Percentiles rank a stretch among this genome's conserved stretches.
Conservation (phyloP, 2,113 vertebrate species). For the Scortum barcoo region DNA sequence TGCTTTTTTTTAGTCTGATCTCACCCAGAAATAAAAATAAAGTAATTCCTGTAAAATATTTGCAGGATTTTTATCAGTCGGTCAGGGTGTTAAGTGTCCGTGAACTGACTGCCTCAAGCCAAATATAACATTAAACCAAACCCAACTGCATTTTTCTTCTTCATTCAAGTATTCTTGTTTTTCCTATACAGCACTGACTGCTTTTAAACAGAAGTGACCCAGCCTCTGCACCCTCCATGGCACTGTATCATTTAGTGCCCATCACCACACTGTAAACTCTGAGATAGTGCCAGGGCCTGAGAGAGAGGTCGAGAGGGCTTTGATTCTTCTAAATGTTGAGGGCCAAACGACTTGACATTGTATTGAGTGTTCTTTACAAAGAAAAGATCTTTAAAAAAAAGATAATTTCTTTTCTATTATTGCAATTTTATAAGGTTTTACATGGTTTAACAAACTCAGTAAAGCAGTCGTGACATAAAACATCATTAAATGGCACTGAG, state of each 20-base stretch:
- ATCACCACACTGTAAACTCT: background rate
- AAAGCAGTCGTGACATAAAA: constrained; percentile 1
- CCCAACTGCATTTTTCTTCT: background rate
- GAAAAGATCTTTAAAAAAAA: background rate
- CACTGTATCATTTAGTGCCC: constrained; percentile 8
- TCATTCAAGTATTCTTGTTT: background rate
- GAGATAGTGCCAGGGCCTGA: background rate
- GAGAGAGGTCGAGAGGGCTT: background rate
- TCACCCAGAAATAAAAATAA: background rate
- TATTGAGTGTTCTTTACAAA: background rate
- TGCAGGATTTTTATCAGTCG: background rate
- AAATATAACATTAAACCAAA: no score
- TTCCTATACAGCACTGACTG: constrained; percentile 13
- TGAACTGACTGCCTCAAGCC: background rate
- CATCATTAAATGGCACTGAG: constrained; percentile 4
- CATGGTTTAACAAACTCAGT: background rate
- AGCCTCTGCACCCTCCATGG: background rate
- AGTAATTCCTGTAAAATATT: background rate
- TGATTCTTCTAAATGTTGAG: background rate
- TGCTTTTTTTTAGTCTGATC: no score
- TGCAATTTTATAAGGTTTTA: background rate
- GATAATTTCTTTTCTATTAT: background rate
- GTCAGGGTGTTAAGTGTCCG: background rate
- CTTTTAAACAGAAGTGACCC: constrained; percentile 9
- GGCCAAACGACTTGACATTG: constrained; percentile 2